Evolutionary conservation across 53 echinoderm and acorn worm species (phyloP).

Genomic region (Astropecten irregularis): DNA sequence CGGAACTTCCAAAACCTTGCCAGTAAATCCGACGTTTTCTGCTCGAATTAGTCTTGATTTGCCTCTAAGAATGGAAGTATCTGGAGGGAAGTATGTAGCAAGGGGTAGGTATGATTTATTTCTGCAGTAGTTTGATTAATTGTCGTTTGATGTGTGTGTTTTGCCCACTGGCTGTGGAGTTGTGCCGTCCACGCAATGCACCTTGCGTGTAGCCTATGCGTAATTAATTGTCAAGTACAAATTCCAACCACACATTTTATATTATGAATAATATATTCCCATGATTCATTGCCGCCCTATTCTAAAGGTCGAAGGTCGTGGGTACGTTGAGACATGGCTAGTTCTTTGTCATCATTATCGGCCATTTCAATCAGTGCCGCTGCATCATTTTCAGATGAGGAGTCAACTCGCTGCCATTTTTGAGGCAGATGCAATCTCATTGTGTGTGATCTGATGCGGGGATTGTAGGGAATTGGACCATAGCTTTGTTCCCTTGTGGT

Average conservation of each 20-base stretch:
- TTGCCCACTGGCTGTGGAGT: conserved; percentile 13
- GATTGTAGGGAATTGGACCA: conserved; percentile 1
- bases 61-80: conserved; percentile 15
- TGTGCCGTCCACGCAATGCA: neutral
- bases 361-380: conserved; percentile 38
- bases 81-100: conserved; percentile 23
- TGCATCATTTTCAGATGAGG: neutral
- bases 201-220: neutral
- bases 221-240: conserved; percentile 56
- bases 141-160: conserved; percentile 25
- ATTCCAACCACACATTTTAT: conserved; percentile 42
- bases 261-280: conserved; percentile 58
- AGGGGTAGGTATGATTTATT: conserved; percentile 22
- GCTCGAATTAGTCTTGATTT: neutral
- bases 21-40: neutral
- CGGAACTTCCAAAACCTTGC: neutral
- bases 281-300: conserved; percentile 59
- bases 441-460: neutral
- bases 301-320: conserved; percentile 61
- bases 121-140: neutral
- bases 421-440: neutral
- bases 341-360: conserved; percentile 38
- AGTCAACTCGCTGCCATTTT: conserved; percentile 44
- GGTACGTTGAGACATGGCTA: conserved; percentile 56
- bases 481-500: conserved; percentile 23